Base-by-base conservation (phyloP, 1,140 invertebrate genomes). In the Caerostris darwini region DNA sequence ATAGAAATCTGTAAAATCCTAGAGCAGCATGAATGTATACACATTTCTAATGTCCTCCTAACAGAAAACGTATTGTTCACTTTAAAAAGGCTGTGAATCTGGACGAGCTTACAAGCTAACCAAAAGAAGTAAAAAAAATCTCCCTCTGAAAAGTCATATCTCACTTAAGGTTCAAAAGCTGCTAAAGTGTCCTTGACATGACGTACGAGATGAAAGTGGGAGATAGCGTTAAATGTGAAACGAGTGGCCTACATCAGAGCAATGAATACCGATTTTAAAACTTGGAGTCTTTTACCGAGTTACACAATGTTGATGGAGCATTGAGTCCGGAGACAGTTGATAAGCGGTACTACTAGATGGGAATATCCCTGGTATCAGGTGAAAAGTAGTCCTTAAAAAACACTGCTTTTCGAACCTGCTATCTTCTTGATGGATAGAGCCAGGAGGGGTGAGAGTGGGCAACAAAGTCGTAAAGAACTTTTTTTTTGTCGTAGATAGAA, bases 381-480 rank as follows among this genome's bases (percentile, higher is more conserved):
- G 71, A 82, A 86, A 91, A 81, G 69, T 90, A 56, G 58, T n/a
- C 77, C 58, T 91, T 91, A 91, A 90, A 91, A 91, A 91, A 91
- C 71, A 81, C 77, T 69, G 59, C 67, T 53, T 90, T 90, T 12
- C 71, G 53, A 90, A 91, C 90, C 71, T 82, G 77, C 71, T 91
- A 91, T 91, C 90, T 82, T 53, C 69, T 81, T 91, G 90, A 91
- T 91, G 77, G 90, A 91, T 91, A 91, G 90, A 82, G 50, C 34
- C 12, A n/a, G 90, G 90, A 57, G 69, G 59, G 59, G 59, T 14
- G 61, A 17, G 8, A 19, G 58, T 56, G 90, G 69, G 71, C 58
- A 91, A 91, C 71, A 64, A 82, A 91, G 90, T 91, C 90, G 58
- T 91, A 81, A 83, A 91, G 90, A 91, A 91, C 90, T 91, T 91